These are phyloP conservation scores for Heliconius hortense DNA, from an alignment of 2,888 invertebrate species.

Conservation along the genomic window DNA sequence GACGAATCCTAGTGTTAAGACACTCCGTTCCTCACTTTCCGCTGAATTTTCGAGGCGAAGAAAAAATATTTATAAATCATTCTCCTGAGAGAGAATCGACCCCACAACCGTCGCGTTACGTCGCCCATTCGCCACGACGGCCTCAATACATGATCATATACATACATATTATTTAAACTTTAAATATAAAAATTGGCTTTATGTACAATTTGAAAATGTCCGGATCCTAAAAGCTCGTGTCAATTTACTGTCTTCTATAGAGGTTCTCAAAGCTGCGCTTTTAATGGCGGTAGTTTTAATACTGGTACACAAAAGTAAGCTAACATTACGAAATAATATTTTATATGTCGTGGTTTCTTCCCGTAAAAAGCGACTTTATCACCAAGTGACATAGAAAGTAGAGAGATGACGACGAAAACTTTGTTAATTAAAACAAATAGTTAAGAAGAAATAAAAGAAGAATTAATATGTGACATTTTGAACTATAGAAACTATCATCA, in stretches of 20 bases:
- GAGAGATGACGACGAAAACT: background rate
- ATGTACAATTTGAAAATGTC: background rate
- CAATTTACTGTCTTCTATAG: constrained; percentile 1
- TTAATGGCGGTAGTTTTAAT: background rate
- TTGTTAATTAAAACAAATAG: background rate
- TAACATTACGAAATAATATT: background rate
- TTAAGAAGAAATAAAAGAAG: background rate
- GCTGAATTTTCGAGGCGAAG: no score
- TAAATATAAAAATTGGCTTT: background rate
- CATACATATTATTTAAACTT: background rate
- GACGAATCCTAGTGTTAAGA: no score
- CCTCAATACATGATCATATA: background rate
- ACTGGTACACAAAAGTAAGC: background rate
- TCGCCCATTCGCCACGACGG: no score
- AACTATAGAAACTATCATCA: background rate
- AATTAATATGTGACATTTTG: background rate
- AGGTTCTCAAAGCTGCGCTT: background rate
- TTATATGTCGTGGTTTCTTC: background rate
- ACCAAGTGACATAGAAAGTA: background rate
- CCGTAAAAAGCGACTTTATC: background rate
- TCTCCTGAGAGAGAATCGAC: no score
- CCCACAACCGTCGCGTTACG: no score
- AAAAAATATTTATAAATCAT: no score
- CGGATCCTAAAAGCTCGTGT: background rate
- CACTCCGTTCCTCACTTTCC: no score